These are phyloP conservation scores for Tyto alba DNA, from an alignment of 2,113 vertebrate genomes.

Conservation along the genomic window DNA sequence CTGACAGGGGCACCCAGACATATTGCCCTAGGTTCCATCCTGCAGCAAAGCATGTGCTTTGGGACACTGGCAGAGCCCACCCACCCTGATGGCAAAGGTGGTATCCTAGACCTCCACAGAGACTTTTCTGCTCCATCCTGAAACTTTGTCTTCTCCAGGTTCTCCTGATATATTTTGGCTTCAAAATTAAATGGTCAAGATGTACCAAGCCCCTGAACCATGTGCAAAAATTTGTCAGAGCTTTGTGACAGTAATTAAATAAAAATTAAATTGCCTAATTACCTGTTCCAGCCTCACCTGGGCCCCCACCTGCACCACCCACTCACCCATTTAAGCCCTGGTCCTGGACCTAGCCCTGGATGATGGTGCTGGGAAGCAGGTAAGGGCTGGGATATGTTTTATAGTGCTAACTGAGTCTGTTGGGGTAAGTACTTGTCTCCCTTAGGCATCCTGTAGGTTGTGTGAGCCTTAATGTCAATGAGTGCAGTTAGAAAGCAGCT, in stretches of 20 bases:
- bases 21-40: background rate
- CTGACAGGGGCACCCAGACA: background rate
- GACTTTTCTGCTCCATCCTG: background rate
- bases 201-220: background rate
- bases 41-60: background rate
- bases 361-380: background rate
- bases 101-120: background rate
- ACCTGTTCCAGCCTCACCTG: background rate
- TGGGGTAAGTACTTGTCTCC: accelerated
- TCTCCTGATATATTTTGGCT: background rate
- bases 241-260: background rate
- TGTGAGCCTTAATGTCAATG: background rate
- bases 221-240: background rate
- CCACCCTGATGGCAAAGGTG: background rate
- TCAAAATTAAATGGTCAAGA: background rate
- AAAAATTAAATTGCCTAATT: background rate
- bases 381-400: background rate
- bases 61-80: background rate
- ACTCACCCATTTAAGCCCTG: background rate
- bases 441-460: background rate
- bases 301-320: background rate
- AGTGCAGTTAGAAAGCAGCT: background rate
- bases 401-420: background rate
- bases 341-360: accelerated
- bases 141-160: background rate